phyloP scores from a whole-genome alignment of 92 coral and sea anemone species.

The Pocillopora grandis region DNA sequence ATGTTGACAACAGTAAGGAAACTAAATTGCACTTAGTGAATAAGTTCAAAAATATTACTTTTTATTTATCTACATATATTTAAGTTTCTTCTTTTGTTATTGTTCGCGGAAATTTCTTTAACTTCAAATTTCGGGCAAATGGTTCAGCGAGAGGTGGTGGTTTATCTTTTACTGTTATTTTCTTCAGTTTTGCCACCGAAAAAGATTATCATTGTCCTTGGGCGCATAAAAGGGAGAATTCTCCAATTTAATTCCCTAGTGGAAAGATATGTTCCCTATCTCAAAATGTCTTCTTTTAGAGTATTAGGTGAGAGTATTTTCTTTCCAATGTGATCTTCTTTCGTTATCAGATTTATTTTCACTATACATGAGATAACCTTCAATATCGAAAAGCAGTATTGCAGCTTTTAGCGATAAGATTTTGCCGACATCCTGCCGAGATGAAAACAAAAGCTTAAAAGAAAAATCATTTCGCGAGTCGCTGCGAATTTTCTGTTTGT shows the following conservation, averaged over 20 bases:
- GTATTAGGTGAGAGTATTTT: not conserved
- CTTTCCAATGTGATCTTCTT: not conserved
- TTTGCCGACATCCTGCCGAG: constrained; percentile 1
- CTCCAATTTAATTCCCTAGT: not conserved
- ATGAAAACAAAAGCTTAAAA: not conserved
- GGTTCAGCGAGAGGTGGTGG: not conserved
- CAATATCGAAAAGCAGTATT: not conserved
- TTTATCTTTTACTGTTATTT: not conserved
- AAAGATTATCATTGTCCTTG: not conserved
- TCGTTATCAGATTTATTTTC: constrained; percentile 10
- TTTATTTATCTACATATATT: constrained; percentile 5
- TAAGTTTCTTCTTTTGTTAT: not conserved
- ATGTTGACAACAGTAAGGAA: constrained; percentile 18
- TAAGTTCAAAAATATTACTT: not conserved
- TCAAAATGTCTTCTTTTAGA: not conserved
- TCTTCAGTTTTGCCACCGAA: not conserved
- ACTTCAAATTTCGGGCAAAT: not conserved
- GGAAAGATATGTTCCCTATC: not conserved
- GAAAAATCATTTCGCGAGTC: not conserved
- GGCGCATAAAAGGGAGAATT: not conserved
- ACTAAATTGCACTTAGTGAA: not conserved
- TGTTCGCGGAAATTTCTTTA: not conserved
- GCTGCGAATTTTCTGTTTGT: constrained; percentile 2
- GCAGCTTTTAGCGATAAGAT: constrained; percentile 19
- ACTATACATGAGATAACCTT: constrained; percentile 17